Evolutionary conservation across 2,888 invertebrate species (phyloP), one percentile per base, ranked within the genome.

Genomic region (Apeira syringaria): DNA sequence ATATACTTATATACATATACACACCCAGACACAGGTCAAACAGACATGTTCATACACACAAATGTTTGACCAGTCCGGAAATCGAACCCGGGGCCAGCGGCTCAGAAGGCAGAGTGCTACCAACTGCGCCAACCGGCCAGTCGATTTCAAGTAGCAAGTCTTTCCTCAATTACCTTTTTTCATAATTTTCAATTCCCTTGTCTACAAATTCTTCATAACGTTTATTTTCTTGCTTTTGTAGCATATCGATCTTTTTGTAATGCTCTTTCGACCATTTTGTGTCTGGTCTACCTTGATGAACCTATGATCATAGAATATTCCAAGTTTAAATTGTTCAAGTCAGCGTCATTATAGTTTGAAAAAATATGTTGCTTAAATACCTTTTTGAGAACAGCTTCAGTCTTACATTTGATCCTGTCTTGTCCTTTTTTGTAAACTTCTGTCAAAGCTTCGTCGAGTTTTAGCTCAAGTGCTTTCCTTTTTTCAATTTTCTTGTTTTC

Each of bases 121-220:
- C n/a, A n/a, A n/a, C n/a, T n/a, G n/a, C n/a, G n/a, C n/a, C n/a
- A n/a, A n/a, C n/a, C n/a, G n/a, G n/a, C n/a, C n/a, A n/a, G n/a
- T n/a, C n/a, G n/a, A n/a, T n/a, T n/a, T n/a, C n/a, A n/a, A 17
- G 17, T 17, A 17, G 17, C 2, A n/a, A 13, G 3, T 28, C 13
- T n/a, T 15, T 17, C 2, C 17, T 17, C 5, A 20, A 32, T 50
- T 59, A 77, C 72, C 56, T 53, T 25, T 56, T 18, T 36, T 66
- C 63, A 1, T 47, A 40, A 10, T 35, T 38, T 40, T 59, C 52
- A 5, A 65, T 47, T 30, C 66, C 70, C 45, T 61, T 69, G 9
- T 69, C 58, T 9, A 79, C 29, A 37, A 79, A 76, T 7, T 63
- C 61, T 1, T 76, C 59, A 30, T 68, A 73, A 22, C 47, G 48